Conservation (phyloP, 2,888 invertebrate genomes). For the Nycteola revayana region DNA sequence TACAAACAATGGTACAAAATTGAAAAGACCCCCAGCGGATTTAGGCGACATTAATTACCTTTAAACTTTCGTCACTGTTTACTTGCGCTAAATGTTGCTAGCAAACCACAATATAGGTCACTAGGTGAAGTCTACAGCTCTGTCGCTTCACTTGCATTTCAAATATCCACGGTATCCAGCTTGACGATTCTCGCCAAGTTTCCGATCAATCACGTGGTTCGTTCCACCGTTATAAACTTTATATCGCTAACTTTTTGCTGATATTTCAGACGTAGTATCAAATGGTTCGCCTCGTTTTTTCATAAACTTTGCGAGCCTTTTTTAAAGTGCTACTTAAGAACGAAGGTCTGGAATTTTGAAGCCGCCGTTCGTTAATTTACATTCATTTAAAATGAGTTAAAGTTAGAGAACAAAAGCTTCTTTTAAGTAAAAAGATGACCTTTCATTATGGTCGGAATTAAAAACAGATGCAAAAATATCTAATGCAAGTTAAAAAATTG, state of each 20-base stretch:
- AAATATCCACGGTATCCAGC: conserved; percentile 11
- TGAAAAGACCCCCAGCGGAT: too few species aligned
- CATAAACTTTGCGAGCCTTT: conserved; percentile 2
- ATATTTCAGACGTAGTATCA: neutral
- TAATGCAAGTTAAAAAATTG: too few species aligned
- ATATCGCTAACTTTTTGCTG: too few species aligned
- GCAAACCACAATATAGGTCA: conserved; percentile 10
- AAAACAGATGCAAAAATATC: too few species aligned
- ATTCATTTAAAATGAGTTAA: conserved; percentile 13
- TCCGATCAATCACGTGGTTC: too few species aligned
- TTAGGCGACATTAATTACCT: too few species aligned
- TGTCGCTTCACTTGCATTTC: conserved; percentile 5
- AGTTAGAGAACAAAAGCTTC: too few species aligned
- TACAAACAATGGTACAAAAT: too few species aligned
- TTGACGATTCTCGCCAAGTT: too few species aligned
- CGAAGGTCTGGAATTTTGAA: conserved; percentile 1
- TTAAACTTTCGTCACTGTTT: neutral
- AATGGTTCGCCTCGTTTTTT: conserved; percentile 5
- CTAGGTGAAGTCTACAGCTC: conserved; percentile 14
- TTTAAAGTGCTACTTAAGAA: conserved; percentile 6
- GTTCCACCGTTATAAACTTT: too few species aligned
- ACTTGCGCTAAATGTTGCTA: conserved; percentile 9
- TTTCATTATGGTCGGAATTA: too few species aligned
- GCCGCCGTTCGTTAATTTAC: conserved; percentile 14
- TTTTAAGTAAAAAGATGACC: too few species aligned